Evolutionary conservation across 2,113 vertebrate genomes (phyloP), one percentile per base, ranked within the genome.

Genomic region (Halcyon malimbica): DNA sequence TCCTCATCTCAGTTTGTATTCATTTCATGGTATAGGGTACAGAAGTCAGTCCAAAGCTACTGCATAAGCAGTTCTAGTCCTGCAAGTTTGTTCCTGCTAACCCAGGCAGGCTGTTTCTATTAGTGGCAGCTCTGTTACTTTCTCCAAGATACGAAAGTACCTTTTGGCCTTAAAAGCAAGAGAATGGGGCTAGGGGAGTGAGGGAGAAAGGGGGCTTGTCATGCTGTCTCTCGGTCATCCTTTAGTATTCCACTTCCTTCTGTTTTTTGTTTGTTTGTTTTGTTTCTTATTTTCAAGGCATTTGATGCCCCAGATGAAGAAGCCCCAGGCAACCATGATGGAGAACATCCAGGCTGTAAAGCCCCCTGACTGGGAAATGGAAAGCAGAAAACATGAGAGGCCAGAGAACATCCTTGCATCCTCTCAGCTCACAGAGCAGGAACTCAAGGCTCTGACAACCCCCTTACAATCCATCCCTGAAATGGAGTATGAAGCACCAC

Each of bases 381-480:
- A 98, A 35, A 94, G 97, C 48, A 98, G 98, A 4, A 97, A 98
- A 93, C 98, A 98, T 1, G 98, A 98, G 71, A 75, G 98, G 44
- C 98, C 98, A 16, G 98, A 99, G 93, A 97, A 97, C 69, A 91
- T 98, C 33, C 97, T 97, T 95, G 81, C 98, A 90, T 67, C 98
- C 70, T 91, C 98, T 96, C 98, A 98, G 96, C 98, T 98, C 93
- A 95, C 98, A 2, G 99, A 99, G 69, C 98, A 98, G 94, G 98
- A 98, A 35, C 96, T 98, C 68, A 98, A 98, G 96, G 97, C 98
- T 85, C 80, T 96, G 48, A 96, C 97, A 62, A 95, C 83, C 83
- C 98, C 98, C 64, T 98, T 99, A 42, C 98, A 99, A 95, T 98
- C 98, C 68, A 99, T 99, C 91, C 99, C 99, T 3, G 99, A 99